Evolutionary conservation across 2,888 invertebrate species (phyloP).

Genomic region (Lasioglossum villosulum): DNA sequence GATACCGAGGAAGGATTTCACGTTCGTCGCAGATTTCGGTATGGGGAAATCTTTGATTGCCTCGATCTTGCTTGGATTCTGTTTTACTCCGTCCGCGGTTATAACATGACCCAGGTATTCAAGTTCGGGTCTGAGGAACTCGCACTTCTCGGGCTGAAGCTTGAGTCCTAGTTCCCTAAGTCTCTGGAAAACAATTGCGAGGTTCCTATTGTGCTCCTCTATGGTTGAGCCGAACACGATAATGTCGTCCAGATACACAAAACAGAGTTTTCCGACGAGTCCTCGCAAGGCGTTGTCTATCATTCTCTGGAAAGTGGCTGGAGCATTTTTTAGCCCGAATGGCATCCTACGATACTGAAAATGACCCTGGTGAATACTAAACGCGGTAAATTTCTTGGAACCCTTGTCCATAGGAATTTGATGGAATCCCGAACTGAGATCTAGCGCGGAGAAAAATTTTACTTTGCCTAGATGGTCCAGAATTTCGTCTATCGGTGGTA

Average conservation of each 20-base stretch:
- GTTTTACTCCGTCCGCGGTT: slow-evolving; percentile 15
- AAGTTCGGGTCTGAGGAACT: slow-evolving; percentile 24
- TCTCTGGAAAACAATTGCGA: not conserved
- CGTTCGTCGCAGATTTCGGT: slow-evolving; percentile 3
- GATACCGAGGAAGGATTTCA: slow-evolving; percentile 44
- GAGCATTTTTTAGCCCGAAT: slow-evolving; percentile 29
- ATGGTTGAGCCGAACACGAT: not conserved
- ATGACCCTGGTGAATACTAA: slow-evolving; percentile 20
- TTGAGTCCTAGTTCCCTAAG: not conserved
- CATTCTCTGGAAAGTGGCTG: slow-evolving; percentile 17
- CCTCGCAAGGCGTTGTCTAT: slow-evolving; percentile 1
- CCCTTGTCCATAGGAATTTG: slow-evolving; percentile 19
- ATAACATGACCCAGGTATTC: slow-evolving; percentile 33
- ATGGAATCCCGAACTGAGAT: slow-evolving; percentile 27
- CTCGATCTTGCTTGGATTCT: not conserved
- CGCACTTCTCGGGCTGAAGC: slow-evolving; percentile 30
- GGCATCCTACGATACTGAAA: slow-evolving; percentile 36
- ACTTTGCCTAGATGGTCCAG: not conserved
- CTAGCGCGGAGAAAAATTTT: not conserved
- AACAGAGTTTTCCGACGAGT: slow-evolving; percentile 10
- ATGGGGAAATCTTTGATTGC: slow-evolving; percentile 3
- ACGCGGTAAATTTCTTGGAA: slow-evolving; percentile 12
- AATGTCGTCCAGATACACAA: slow-evolving; percentile 30
- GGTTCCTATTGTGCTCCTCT: not conserved
- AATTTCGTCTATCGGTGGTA: slow-evolving; percentile 7